Evolutionary conservation across 2,797 vertebrate species (phyloP).

Genomic region (Botia kubotai): DNA sequence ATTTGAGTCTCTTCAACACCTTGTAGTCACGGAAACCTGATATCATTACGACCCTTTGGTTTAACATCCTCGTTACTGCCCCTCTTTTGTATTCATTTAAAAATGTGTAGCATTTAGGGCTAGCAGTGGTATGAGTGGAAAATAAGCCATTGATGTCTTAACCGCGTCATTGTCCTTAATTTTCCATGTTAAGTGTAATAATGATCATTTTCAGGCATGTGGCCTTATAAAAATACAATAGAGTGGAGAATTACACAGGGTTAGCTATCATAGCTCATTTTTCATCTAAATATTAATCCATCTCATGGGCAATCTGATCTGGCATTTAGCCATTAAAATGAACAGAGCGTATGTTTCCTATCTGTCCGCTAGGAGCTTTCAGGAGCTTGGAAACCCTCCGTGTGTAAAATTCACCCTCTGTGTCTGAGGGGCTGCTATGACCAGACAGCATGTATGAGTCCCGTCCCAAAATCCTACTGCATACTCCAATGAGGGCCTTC

Average conservation of each 20-base stretch:
- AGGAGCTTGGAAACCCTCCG: constrained; percentile 67
- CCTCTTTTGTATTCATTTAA: too few species aligned
- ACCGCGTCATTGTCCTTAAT: not conserved
- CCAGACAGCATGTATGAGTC: constrained; percentile 73
- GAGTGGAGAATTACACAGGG: not conserved
- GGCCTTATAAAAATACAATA: not conserved
- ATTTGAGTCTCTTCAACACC: not conserved
- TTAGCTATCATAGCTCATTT: too few species aligned
- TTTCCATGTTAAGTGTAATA: not conserved
- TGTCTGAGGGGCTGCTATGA: constrained; percentile 79
- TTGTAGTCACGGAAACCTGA: too few species aligned
- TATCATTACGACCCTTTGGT: too few species aligned
- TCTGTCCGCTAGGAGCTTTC: not conserved
- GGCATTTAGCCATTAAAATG: not conserved
- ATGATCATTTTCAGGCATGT: not conserved
- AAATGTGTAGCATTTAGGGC: not conserved
- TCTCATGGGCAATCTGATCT: not conserved
- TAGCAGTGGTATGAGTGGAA: not conserved
- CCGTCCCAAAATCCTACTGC: constrained; percentile 75
- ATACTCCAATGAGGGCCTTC: constrained; percentile 77
- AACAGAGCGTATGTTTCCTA: not conserved
- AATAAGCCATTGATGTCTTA: not conserved
- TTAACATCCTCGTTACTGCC: not conserved
- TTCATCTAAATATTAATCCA: not conserved
- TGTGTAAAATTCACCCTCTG: constrained; percentile 69